Evolutionary conservation across 2,797 vertebrate species (phyloP).

Genomic region (Peromyscus eremicus): DNA sequence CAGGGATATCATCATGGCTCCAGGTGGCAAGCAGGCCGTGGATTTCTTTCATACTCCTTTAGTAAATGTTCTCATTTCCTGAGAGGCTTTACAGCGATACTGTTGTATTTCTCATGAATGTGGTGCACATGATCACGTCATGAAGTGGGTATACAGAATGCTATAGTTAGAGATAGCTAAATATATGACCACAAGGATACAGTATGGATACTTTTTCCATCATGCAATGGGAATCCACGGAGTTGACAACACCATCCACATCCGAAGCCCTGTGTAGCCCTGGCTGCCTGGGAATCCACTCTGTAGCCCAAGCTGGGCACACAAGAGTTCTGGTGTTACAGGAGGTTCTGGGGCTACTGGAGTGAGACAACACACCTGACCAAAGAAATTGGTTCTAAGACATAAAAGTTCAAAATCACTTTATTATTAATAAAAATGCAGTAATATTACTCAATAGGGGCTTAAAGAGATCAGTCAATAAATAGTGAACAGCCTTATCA

Average conservation of each 20-base stretch:
- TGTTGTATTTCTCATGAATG: background rate
- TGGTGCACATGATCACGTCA: background rate
- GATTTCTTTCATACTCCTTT: background rate
- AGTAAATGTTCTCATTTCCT: background rate
- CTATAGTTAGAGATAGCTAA: background rate
- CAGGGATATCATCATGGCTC: no score
- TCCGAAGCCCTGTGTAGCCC: background rate
- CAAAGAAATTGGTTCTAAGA: background rate
- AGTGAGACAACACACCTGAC: background rate
- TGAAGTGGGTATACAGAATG: background rate
- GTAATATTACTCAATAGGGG: background rate
- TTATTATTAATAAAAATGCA: background rate
- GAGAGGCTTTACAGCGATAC: background rate
- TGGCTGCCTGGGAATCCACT: background rate
- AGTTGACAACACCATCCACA: background rate
- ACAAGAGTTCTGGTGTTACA: background rate
- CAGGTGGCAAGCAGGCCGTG: no score
- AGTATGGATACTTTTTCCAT: background rate
- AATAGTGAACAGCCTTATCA: background rate
- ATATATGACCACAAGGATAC: background rate
- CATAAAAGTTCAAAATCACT: background rate
- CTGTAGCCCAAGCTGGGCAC: background rate
- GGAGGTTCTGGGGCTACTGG: background rate
- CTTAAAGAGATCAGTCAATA: background rate
- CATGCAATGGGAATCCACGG: background rate